These are phyloP conservation scores for Echinometra lucunter DNA, from an alignment of 53 echinoderm and acorn worm genomes.

Conservation along the genomic window DNA sequence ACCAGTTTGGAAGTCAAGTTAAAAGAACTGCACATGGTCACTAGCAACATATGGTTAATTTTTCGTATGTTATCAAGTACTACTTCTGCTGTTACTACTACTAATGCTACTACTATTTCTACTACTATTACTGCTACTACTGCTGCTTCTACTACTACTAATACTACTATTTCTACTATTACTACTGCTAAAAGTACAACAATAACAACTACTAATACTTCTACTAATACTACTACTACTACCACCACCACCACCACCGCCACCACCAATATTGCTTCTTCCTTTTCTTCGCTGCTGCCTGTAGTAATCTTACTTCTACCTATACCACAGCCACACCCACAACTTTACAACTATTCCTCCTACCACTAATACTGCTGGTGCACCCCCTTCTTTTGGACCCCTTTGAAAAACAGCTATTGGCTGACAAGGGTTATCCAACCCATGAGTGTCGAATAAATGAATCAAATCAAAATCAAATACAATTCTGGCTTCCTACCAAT, in stretches of 20 bases:
- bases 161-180: background rate
- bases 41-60: background rate
- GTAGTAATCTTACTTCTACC: background rate
- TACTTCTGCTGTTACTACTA: background rate
- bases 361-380: background rate
- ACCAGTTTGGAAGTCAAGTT: too few species aligned
- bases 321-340: background rate
- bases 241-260: background rate
- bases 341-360: background rate
- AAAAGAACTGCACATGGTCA: too few species aligned
- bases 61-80: background rate
- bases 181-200: background rate
- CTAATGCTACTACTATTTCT: background rate
- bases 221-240: background rate
- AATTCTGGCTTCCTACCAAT: background rate
- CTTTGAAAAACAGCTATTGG: too few species aligned
- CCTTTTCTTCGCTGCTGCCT: background rate
- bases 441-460: too few species aligned
- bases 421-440: too few species aligned
- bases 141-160: constrained; percentile 25
- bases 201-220: background rate
- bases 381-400: background rate
- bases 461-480: too few species aligned
- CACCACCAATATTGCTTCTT: background rate
- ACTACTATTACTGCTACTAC: background rate